Evolutionary conservation across 1,140 invertebrate genomes (phyloP).

Genomic region (Orchesella cincta): DNA sequence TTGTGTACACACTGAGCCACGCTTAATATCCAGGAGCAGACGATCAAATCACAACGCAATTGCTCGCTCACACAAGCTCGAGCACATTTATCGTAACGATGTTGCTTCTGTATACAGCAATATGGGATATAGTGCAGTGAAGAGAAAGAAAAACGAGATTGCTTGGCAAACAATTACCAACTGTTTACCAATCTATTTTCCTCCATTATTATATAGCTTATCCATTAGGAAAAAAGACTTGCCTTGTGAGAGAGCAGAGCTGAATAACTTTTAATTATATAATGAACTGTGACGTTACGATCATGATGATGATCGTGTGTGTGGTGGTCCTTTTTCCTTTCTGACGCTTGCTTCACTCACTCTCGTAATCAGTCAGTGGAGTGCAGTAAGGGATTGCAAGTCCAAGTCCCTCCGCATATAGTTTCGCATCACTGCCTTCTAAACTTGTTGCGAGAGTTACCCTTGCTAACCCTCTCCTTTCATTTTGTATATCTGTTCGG

Average conservation of each 20-base stretch:
- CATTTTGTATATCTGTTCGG: background rate
- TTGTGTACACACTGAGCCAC: too few species aligned
- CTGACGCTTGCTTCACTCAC: background rate
- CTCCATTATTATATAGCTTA: background rate
- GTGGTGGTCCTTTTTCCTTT: conserved; percentile 1
- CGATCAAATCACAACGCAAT: background rate
- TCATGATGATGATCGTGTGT: background rate
- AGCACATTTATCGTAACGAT: background rate
- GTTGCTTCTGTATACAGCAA: background rate
- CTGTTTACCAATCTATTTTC: conserved; percentile 28
- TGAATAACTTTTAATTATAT: conserved; percentile 22
- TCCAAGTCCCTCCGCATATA: background rate
- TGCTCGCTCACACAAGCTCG: background rate
- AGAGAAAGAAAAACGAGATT: conserved; percentile 8
- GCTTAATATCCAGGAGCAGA: too few species aligned
- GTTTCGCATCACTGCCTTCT: background rate
- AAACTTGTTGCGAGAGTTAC: background rate
- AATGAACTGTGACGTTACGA: background rate
- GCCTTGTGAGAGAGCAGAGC: background rate
- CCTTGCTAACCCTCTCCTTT: background rate
- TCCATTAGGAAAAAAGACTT: background rate
- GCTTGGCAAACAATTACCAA: conserved; percentile 18
- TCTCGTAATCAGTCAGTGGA: background rate
- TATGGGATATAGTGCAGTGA: background rate
- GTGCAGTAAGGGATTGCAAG: background rate